Base-by-base conservation (phyloP, 2,888 invertebrate genomes). In the Hirtodrosophila cameraria region DNA sequence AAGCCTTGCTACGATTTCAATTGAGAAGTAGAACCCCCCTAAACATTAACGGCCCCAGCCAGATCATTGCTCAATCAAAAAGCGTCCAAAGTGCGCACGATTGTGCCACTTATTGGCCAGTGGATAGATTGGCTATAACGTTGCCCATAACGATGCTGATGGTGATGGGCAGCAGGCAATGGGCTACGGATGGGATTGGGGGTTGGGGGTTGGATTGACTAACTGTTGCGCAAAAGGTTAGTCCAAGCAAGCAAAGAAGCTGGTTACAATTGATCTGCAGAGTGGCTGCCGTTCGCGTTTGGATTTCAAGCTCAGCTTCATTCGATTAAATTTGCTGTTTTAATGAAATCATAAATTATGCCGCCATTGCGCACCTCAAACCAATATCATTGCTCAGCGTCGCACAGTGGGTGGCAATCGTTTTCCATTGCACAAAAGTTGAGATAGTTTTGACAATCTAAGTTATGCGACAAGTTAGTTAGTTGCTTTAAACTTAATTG, bases 21-120 rank as follows among this genome's bases (percentile, higher is more conserved):
- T 55, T 52, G 69, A 74, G 74, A 55, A 54, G 70, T 49, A 55
- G 50, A 74, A 68, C 33, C 50, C 27, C 4, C 15, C 20, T n/a
- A 0, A 18, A 11, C 12, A 28, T 9, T 35, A 30, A 54, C 38
- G 25, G 25, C 25, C 45, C 38, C 45, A 71, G 55, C 53, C 30
- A 60, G 63, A 78, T 78, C 86, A 86, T 86, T 87, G 84, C 87
- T 84, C 81, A 84, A 84, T 87, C 86, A 78, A 77, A 84, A 70
- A 75, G 78, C 84, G 84, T 84, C 74, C 84, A 83, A 58, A 66
- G 58, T 48, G 57, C 68, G 76, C 84, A 84, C 84, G 84, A 84
- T 76, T 87, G 87, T 87, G 87, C 84, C 85, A 84, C 86, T 84
- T 87, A 80, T 71, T 79, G 82, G 76, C 67, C 69, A 71, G 64